phyloP scores from a whole-genome alignment of 1,140 invertebrate species.

The Maniola jurtina region DNA sequence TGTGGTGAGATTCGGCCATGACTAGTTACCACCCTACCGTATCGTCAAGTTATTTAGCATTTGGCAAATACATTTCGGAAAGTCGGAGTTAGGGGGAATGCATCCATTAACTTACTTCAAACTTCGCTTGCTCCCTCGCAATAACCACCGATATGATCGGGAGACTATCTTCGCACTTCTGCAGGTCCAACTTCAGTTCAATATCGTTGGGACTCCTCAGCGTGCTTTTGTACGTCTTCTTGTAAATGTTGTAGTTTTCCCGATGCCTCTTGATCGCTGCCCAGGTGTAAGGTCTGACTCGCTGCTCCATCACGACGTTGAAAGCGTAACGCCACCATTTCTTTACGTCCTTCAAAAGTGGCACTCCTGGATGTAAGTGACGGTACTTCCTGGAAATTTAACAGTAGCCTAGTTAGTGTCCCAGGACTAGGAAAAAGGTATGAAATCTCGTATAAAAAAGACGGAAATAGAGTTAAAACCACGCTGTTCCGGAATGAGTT shows the following conservation, averaged over 20 bases:
- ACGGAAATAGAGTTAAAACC: no score
- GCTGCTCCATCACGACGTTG: constrained; percentile 85
- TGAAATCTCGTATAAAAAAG: no score
- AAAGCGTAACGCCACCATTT: constrained; percentile 91
- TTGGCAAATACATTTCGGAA: no score
- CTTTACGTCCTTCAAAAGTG: constrained; percentile 71
- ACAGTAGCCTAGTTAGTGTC: neutral
- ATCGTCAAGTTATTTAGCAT: no score
- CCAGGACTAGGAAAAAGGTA: neutral
- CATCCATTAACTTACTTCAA: constrained; percentile 61
- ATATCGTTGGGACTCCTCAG: constrained; percentile 86
- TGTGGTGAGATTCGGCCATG: no score
- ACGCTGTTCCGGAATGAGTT: no score
- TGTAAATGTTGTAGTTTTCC: constrained; percentile 85
- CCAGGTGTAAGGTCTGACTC: constrained; percentile 87
- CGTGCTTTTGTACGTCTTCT: constrained; percentile 85
- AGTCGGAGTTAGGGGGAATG: no score
- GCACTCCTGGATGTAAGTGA: constrained; percentile 74
- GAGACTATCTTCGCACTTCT: constrained; percentile 87
- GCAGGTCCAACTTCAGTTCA: constrained; percentile 85
- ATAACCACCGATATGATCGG: constrained; percentile 88
- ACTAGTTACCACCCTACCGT: no score
- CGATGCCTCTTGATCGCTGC: constrained; percentile 84
- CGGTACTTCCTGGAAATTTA: constrained; percentile 77
- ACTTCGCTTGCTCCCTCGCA: constrained; percentile 89